Base-by-base conservation (phyloP, 2,888 invertebrate species). In the Operophtera brumata region DNA sequence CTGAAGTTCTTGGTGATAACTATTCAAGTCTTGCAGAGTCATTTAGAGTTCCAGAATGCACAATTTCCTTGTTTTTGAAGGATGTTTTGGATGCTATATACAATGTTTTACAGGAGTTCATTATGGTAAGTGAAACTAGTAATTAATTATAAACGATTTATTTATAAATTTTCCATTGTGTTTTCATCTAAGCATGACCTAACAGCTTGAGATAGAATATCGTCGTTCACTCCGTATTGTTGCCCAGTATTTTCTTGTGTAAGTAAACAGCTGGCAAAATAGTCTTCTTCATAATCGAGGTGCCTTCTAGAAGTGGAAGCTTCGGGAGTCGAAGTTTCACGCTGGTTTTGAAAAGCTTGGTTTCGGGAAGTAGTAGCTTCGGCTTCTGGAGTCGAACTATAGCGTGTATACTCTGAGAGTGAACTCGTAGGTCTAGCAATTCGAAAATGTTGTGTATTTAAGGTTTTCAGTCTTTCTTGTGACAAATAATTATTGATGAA, bases 41-140 rank as follows among this genome's bases (percentile, higher is more conserved):
- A 69, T 73, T 69, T 67, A 68, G 70, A 69, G 70, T 73, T 70
- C 67, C 71, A 69, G 65, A 69, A 68, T 69, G 66, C 67, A 69
- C 67, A 61, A 70, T 71, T 67, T 70, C 65, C 64, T 26, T 65
- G 62, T 71, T 70, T 70, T 69, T 71, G 63, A 66, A 69, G 66
- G 70, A 73, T 67, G 67, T 68, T 65, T 71, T 70, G 66, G 68
- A 67, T 69, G 71, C 65, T 67, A 68, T 48, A 20, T 43, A 50
- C 42, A 50, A 66, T 61, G 60, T 62, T 59, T 67, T 58, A 57
- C 61, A 64, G 60, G 65, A 59, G 55, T 64, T 55, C 59, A 61
- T 62, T 61, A 61, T 59, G 62, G 61, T 66, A 65, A 66, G 61
- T 66, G 59, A 65, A 66, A 67, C 63, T 62, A 52, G 57, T 66